Evolutionary conservation across 2,113 vertebrate genomes (phyloP), one percentile per base, ranked within the genome.

Genomic region (Tamias sibiricus): DNA sequence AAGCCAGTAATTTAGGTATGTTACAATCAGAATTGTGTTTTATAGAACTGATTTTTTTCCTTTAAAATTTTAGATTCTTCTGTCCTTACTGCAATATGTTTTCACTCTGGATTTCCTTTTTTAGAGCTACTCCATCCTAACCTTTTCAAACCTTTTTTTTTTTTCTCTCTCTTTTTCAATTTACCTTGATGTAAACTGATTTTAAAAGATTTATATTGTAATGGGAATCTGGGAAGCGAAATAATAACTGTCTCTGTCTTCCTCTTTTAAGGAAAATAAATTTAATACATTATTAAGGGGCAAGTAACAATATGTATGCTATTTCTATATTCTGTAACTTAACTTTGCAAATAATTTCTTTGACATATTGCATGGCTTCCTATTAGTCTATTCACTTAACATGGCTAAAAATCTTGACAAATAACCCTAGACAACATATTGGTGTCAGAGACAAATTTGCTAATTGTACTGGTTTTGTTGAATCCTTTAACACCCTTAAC

Each of bases 311-410:
- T 40, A 71, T 4, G 54, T 71, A 66, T 30, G 6, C 6, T 82
- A 62, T 47, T 87, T 49, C 19, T 28, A 75, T 87, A 74, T 86
- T 19, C 40, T 79, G 0, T 75, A 87, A 87, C 37, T 93, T 80
- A 91, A 69, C n/a, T 79, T 86, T 94, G 28, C 12, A 91, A 72
- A 69, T 40, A 62, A 69, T 79, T 89, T 52, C 5, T 87, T 85
- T 88, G 54, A 93, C 83, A 62, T 40, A 84, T 5, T 69, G 28
- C 8, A 26, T 84, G 32, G 12, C 2, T 72, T 42, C 81, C 90
- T 54, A 42, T 24, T 84, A 94, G 19, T 6, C 7, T 72, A 71
- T 30, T 13, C 24, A 75, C 1, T 14, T 57, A 68, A 40, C 24
- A 64, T n/a, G 12, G 3, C 10, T 16, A 79, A 91, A 71, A 13